These are phyloP conservation scores for Limnephilus marmoratus DNA, from an alignment of 2,888 invertebrate genomes.

Conservation along the genomic window DNA sequence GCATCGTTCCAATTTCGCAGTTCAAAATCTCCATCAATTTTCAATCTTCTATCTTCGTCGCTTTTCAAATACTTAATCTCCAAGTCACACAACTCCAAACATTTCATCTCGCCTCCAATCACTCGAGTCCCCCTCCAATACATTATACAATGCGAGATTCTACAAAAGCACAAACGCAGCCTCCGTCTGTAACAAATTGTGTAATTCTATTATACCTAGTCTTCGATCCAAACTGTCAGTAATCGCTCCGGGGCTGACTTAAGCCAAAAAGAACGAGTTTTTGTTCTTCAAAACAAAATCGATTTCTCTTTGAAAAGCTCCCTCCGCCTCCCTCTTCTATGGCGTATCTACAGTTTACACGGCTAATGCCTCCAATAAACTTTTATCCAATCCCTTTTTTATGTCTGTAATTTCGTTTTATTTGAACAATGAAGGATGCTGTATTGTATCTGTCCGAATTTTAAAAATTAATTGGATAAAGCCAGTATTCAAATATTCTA, in stretches of 20 bases:
- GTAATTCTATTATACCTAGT: slow-evolving; percentile 19
- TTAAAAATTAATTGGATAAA: background rate
- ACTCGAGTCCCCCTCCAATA: background rate
- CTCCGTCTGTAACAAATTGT: slow-evolving; percentile 19
- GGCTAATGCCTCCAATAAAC: slow-evolving; percentile 3
- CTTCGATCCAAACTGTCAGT: slow-evolving; percentile 9
- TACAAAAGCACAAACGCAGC: slow-evolving; percentile 5
- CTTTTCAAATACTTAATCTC: background rate
- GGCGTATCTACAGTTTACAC: slow-evolving; percentile 2
- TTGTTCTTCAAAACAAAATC: slow-evolving; percentile 21
- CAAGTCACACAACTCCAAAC: background rate
- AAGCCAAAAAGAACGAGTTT: slow-evolving; percentile 19
- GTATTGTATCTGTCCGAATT: background rate
- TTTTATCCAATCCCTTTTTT: slow-evolving; percentile 14
- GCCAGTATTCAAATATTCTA: background rate
- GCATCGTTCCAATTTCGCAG: background rate
- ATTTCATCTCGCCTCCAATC: background rate
- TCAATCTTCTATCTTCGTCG: background rate
- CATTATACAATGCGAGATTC: background rate
- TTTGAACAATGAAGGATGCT: background rate
- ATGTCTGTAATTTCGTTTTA: slow-evolving; percentile 8
- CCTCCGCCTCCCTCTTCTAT: background rate
- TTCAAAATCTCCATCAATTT: background rate
- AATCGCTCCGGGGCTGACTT: slow-evolving; percentile 4
- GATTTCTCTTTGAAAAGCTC: slow-evolving; percentile 8